phyloP scores from a whole-genome alignment of 2,113 vertebrate species.

The Mesocricetus auratus region DNA sequence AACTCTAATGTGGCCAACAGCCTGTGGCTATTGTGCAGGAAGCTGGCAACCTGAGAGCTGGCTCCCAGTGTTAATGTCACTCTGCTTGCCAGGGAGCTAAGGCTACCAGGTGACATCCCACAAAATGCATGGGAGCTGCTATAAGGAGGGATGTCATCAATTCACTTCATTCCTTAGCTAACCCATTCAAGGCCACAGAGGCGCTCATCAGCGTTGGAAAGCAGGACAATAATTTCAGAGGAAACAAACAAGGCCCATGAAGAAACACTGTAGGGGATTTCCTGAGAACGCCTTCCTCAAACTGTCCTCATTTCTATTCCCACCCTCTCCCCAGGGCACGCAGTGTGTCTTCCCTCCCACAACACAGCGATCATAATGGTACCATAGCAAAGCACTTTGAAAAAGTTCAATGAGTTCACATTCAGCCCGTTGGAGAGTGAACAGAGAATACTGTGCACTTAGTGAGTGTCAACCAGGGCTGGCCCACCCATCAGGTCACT shows the following conservation, averaged over 20 bases:
- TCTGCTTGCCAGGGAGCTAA: conserved; percentile 1
- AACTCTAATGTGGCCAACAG: not conserved
- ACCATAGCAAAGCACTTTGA: not conserved
- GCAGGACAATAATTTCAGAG: not conserved
- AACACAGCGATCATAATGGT: not conserved
- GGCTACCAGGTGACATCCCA: not conserved
- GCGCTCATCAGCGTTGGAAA: conserved; percentile 24
- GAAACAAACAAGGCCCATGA: not conserved
- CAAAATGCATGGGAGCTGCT: not conserved
- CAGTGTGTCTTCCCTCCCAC: not conserved
- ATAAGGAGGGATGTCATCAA: not conserved
- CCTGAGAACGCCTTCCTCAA: not conserved
- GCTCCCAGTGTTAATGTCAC: not conserved
- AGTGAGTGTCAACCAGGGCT: not conserved
- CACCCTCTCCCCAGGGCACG: not conserved
- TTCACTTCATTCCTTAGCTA: conserved; percentile 28
- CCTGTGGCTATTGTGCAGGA: not conserved
- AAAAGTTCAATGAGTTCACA: not conserved
- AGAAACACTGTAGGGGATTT: not conserved
- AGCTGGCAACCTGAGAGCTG: not conserved
- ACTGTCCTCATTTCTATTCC: not conserved
- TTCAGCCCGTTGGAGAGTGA: not conserved
- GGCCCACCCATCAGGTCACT: not conserved
- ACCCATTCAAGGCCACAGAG: not conserved
- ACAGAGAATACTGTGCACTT: not conserved